These are phyloP conservation scores for Rhopilema esculentum DNA, from an alignment of 30 jellyfish, hydroid and myxozoan genomes.

Conservation along the genomic window DNA sequence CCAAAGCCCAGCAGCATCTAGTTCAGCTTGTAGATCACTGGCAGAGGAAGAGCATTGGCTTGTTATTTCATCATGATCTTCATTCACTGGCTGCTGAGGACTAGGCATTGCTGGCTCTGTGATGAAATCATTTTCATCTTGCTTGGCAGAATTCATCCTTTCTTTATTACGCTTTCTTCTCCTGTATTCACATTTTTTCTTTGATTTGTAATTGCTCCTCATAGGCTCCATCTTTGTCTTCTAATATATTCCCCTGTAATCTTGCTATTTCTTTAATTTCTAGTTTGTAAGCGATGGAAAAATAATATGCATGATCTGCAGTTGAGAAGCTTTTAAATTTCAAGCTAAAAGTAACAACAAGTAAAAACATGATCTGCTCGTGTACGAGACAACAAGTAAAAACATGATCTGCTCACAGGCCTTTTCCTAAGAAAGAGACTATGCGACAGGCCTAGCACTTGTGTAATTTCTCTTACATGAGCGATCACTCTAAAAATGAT, in stretches of 20 bases:
- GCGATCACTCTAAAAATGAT: not conserved
- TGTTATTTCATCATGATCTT: slow-evolving; percentile 9
- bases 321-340: not conserved
- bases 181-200: slow-evolving; percentile 14
- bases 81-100: slow-evolving; percentile 11
- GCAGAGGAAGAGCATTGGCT: slow-evolving; percentile 17
- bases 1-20: slow-evolving; percentile 28
- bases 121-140: not conserved
- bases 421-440: not conserved
- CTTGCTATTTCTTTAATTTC: not conserved
- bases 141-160: not conserved
- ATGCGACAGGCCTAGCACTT: not conserved
- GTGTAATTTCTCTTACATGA: not conserved
- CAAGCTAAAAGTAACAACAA: not conserved
- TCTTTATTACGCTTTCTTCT: slow-evolving; percentile 13
- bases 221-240: not conserved
- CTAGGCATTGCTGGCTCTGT: not conserved
- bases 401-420: not conserved
- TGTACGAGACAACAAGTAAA: too few species aligned
- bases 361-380: not conserved
- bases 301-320: not conserved
- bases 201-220: slow-evolving; percentile 5
- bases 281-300: not conserved
- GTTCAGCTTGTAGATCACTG: slow-evolving; percentile 8
- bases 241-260: not conserved